phyloP scores from a whole-genome alignment of 1,140 invertebrate species.

The Drosophila tani region DNA sequence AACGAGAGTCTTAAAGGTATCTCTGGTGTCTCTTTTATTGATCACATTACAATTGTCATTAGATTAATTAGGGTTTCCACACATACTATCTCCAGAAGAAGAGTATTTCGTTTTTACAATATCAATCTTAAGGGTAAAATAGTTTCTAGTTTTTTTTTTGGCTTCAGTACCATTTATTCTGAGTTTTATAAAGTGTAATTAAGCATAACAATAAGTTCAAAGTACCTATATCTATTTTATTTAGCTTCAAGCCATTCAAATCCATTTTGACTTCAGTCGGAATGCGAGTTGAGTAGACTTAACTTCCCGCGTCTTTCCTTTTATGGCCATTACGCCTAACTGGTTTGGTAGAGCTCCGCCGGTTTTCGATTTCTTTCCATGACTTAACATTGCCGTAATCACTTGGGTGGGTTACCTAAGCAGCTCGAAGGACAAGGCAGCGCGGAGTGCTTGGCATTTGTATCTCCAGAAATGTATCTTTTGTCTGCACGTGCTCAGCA shows the following conservation, averaged over 20 bases:
- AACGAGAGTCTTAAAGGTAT: background rate
- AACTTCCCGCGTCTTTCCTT: conserved; percentile 33
- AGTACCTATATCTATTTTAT: background rate
- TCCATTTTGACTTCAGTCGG: conserved; percentile 6
- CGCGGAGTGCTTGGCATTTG: conserved; percentile 5
- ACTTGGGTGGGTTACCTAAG: conserved; percentile 25
- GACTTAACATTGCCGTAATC: conserved; percentile 28
- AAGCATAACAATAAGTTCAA: background rate
- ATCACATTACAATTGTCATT: conserved; percentile 1
- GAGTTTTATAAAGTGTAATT: background rate
- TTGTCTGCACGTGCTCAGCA: conserved; percentile 34
- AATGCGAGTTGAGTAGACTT: conserved; percentile 10
- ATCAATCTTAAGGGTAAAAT: no score
- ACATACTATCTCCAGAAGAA: no score
- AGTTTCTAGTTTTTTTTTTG: no score
- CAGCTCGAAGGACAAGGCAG: conserved; percentile 36
- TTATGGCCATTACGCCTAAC: conserved; percentile 33
- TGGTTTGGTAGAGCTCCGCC: conserved; percentile 27
- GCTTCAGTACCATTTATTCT: no score
- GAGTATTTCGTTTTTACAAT: background rate
- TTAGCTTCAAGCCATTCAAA: background rate
- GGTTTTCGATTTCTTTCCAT: conserved; percentile 34
- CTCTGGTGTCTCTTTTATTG: background rate
- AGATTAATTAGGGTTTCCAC: no score
- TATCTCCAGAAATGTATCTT: conserved; percentile 31